A percentile compares a stretch with the other conserved stretches of the same genome.
phyloP scores from a whole-genome alignment of 2,888 invertebrate genomes.

The Trissonchulus latispiculum region DNA sequence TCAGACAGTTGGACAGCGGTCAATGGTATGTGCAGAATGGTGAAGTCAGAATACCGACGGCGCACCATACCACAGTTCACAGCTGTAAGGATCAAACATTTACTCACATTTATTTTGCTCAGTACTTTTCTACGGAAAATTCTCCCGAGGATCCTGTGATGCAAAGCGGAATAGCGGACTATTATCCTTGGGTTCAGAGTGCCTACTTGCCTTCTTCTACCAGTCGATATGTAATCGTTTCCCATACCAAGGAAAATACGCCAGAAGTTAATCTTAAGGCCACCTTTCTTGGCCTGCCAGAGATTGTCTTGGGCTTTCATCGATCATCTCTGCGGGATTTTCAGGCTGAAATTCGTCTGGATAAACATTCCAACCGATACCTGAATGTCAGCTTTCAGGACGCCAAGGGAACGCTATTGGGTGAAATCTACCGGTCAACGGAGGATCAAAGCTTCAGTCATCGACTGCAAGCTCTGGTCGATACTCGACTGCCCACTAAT shows the following conservation, averaged over 20 bases:
- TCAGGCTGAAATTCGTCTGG: slow-evolving; percentile 33
- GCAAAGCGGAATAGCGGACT: not conserved
- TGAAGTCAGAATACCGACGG: slow-evolving; percentile 12
- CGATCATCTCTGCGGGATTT: slow-evolving; percentile 24
- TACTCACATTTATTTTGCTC: slow-evolving; percentile 16
- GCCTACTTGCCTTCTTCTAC: not conserved
- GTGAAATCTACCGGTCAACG: slow-evolving; percentile 27
- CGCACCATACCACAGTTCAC: slow-evolving; percentile 19
- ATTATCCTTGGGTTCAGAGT: slow-evolving; percentile 13
- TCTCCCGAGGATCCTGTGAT: not conserved
- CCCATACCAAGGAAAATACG: not conserved
- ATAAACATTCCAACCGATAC: slow-evolving; percentile 35
- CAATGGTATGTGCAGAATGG: slow-evolving; percentile 15
- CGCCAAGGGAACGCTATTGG: slow-evolving; percentile 32
- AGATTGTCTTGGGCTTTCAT: not conserved
- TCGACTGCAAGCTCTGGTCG: slow-evolving; percentile 28
- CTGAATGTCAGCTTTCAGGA: slow-evolving; percentile 34
- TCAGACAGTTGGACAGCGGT: not conserved
- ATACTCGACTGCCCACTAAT: not conserved
- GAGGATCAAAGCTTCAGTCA: slow-evolving; percentile 26
- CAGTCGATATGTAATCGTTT: not conserved
- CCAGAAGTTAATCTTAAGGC: not conserved
- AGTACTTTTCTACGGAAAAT: slow-evolving; percentile 7
- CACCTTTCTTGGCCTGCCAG: not conserved
- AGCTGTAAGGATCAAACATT: slow-evolving; percentile 22